Conservation (phyloP, 2,797 vertebrate species). For the Melanotaenia trifasciata region DNA sequence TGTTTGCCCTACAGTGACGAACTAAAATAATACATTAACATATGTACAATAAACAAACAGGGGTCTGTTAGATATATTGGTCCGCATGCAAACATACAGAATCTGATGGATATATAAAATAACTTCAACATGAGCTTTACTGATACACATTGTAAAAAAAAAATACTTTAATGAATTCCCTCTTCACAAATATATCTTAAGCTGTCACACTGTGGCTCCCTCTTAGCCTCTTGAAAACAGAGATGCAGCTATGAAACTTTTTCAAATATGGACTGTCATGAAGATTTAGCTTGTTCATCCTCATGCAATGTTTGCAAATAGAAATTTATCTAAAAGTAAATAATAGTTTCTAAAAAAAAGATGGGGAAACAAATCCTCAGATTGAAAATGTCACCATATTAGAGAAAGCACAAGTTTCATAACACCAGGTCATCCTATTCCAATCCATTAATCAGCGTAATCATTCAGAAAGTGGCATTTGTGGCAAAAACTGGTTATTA, state of each 20-base stretch:
- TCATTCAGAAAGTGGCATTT: constrained; percentile 24
- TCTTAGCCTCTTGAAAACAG: neutral
- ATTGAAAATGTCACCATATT: constrained; percentile 29
- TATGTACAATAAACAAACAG: constrained; percentile 43
- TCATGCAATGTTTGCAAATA: constrained; percentile 3
- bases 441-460: constrained; percentile 24
- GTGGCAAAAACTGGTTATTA: constrained; percentile 22
- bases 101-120: constrained; percentile 6
- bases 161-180: constrained; percentile 11
- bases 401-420: constrained; percentile 44
- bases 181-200: constrained; percentile 16
- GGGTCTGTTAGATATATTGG: constrained; percentile 43
- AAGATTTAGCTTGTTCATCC: constrained; percentile 5
- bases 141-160: constrained; percentile 14
- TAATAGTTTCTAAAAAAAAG: constrained; percentile 25
- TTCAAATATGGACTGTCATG: constrained; percentile 11
- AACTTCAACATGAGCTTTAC: constrained; percentile 3
- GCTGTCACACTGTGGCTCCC: neutral
- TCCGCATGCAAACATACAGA: constrained; percentile 63
- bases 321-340: constrained; percentile 4
- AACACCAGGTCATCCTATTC: constrained; percentile 44
- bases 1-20: constrained; percentile 75
- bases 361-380: constrained; percentile 17
- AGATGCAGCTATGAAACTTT: constrained; percentile 4
- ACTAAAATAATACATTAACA: constrained; percentile 49